A percentile compares a stretch with the other conserved stretches of the same genome.
phyloP scores from a whole-genome alignment of 1,140 invertebrate genomes.

The Bombus impatiens region DNA sequence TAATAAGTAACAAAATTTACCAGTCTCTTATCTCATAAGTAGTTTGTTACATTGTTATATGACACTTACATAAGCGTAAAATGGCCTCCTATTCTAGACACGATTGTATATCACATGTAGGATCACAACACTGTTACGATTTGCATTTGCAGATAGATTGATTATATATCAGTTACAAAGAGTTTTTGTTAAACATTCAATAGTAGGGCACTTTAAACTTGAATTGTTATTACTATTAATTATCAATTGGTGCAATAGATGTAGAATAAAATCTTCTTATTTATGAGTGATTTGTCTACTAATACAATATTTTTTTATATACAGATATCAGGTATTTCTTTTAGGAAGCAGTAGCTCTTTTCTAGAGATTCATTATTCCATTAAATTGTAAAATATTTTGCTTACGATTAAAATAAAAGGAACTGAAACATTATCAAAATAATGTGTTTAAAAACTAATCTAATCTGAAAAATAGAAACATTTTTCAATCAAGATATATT shows the following conservation, averaged over 20 bases:
- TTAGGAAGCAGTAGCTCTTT: conserved; percentile 26
- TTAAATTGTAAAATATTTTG: conserved; percentile 15
- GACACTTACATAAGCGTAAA: conserved; percentile 66
- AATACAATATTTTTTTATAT: conserved; percentile 45
- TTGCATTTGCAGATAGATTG: conserved; percentile 75
- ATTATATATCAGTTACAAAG: conserved; percentile 69
- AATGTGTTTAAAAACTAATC: conserved; percentile 56
- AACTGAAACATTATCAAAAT: conserved; percentile 40
- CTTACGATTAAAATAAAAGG: conserved; percentile 12
- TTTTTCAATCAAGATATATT: conserved; percentile 56
- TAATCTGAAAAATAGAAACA: conserved; percentile 59
- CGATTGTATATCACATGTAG: conserved; percentile 80
- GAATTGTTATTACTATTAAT: conserved; percentile 63
- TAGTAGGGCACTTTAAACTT: conserved; percentile 79
- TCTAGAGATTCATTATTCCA: conserved; percentile 21
- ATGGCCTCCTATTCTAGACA: conserved; percentile 64
- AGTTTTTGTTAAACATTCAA: conserved; percentile 76
- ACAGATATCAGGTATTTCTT: conserved; percentile 45
- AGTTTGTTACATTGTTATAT: conserved; percentile 48
- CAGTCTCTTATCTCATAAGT: conserved; percentile 57
- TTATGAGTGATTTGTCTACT: conserved; percentile 42
- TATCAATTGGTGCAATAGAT: conserved; percentile 61
- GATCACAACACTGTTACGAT: conserved; percentile 80
- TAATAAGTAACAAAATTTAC: conserved; percentile 15
- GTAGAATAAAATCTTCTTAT: conserved; percentile 60